Conservation (phyloP, 2,113 vertebrate species). For the Willisornis vidua region DNA sequence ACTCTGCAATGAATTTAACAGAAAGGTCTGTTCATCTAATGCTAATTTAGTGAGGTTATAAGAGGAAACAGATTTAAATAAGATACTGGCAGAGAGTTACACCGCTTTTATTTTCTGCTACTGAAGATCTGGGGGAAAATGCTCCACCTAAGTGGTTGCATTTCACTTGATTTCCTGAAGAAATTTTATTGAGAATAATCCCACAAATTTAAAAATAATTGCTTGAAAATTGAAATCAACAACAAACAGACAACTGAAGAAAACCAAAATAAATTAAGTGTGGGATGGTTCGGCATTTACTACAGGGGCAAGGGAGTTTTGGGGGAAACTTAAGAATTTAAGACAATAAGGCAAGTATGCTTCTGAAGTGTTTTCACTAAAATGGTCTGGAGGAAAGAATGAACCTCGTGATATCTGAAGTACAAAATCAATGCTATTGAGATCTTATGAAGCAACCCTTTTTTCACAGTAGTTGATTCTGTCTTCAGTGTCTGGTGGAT, state of each 20-base stretch:
- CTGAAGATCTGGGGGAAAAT: background rate
- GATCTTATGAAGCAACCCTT: background rate
- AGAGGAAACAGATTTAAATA: conserved; percentile 54
- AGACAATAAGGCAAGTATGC: background rate
- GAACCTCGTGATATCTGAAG: background rate
- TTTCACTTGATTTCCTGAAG: conserved; percentile 25
- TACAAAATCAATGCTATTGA: background rate
- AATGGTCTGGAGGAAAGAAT: background rate
- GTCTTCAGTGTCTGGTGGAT: background rate
- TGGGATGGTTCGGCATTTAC: background rate
- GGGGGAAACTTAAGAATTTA: background rate
- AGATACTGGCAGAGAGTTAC: conserved; percentile 46
- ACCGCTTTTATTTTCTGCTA: conserved; percentile 49
- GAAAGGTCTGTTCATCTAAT: conserved; percentile 53
- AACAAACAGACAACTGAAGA: background rate
- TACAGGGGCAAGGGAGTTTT: background rate
- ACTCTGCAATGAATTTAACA: conserved; percentile 50
- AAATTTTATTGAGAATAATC: conserved; percentile 5
- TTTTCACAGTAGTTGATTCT: background rate
- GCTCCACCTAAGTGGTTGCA: background rate
- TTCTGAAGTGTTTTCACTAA: background rate
- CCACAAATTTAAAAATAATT: conserved; percentile 9
- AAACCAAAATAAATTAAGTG: background rate
- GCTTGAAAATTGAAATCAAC: background rate
- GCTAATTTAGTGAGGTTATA: conserved; percentile 62